Percentiles rank a stretch among this genome's conserved stretches.
Conservation (phyloP, 1,140 invertebrate species). For the Nixonia krombeini region DNA sequence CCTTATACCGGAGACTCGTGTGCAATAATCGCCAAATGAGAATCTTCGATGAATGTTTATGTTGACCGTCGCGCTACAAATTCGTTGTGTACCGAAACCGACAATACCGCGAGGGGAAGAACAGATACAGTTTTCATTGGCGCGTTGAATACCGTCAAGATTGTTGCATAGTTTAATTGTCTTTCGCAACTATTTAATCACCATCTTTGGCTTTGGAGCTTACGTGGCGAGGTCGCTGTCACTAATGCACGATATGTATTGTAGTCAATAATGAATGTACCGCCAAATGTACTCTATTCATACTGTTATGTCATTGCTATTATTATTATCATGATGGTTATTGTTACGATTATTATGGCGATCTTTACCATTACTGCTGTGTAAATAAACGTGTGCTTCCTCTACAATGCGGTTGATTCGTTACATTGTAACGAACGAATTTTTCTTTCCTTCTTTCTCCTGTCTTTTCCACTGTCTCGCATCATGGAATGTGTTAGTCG, state of each 20-base stretch:
- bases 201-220: slow-evolving; percentile 37
- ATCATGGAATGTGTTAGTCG: slow-evolving; percentile 7
- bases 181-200: slow-evolving; percentile 31
- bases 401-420: slow-evolving; percentile 58
- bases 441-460: slow-evolving; percentile 29
- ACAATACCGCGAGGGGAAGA: no score
- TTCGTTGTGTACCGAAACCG: no score
- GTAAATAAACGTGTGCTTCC: slow-evolving; percentile 70
- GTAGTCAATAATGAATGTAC: slow-evolving; percentile 47
- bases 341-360: slow-evolving; percentile 41
- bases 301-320: slow-evolving; percentile 46
- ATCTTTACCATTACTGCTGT: slow-evolving; percentile 53
- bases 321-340: slow-evolving; percentile 49
- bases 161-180: no score
- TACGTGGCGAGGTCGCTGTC: slow-evolving; percentile 33
- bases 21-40: not conserved
- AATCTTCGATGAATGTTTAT: no score
- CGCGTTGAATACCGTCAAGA: no score
- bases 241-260: slow-evolving; percentile 47
- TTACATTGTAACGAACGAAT: slow-evolving; percentile 54
- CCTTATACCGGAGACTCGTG: slow-evolving; percentile 3
- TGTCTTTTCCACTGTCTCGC: slow-evolving; percentile 10
- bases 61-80: no score
- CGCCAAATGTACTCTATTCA: slow-evolving; percentile 50
- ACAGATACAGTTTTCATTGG: no score